A percentile compares a stretch with the other conserved stretches of the same genome.
These are phyloP conservation scores for Clitarchus hookeri DNA, from an alignment of 2,888 invertebrate species.

Conservation along the genomic window DNA sequence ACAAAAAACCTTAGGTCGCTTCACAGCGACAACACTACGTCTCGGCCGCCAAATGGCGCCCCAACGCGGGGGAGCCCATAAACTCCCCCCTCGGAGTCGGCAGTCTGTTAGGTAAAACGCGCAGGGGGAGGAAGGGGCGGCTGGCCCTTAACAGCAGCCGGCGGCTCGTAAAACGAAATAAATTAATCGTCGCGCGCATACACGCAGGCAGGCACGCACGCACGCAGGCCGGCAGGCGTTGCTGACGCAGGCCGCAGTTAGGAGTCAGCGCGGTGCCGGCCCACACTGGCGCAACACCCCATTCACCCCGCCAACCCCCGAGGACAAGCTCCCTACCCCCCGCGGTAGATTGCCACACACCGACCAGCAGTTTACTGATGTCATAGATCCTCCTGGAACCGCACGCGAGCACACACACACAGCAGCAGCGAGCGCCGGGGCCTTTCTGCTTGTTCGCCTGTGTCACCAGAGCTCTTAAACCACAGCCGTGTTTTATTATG, in stretches of 20 bases:
- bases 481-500: constrained; percentile 43
- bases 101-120: constrained; percentile 16
- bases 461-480: constrained; percentile 38
- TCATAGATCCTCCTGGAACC: constrained; percentile 23
- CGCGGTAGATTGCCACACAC: constrained; percentile 23
- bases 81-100: background rate
- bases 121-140: background rate
- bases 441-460: constrained; percentile 24
- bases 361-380: constrained; percentile 25
- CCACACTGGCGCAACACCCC: constrained; percentile 18
- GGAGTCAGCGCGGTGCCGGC: constrained; percentile 4
- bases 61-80: background rate
- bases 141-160: background rate
- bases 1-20: background rate
- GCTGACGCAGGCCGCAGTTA: constrained; percentile 22
- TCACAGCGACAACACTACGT: background rate
- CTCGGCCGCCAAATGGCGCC: constrained; percentile 2
- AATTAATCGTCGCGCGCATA: constrained; percentile 21
- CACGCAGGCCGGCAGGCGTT: background rate
- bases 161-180: constrained; percentile 24
- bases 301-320: background rate
- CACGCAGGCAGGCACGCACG: background rate
- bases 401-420: background rate
- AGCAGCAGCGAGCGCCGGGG: background rate
- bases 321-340: background rate